Conservation (phyloP, 2,113 vertebrate species). For the Poeciliopsis prolifica region DNA sequence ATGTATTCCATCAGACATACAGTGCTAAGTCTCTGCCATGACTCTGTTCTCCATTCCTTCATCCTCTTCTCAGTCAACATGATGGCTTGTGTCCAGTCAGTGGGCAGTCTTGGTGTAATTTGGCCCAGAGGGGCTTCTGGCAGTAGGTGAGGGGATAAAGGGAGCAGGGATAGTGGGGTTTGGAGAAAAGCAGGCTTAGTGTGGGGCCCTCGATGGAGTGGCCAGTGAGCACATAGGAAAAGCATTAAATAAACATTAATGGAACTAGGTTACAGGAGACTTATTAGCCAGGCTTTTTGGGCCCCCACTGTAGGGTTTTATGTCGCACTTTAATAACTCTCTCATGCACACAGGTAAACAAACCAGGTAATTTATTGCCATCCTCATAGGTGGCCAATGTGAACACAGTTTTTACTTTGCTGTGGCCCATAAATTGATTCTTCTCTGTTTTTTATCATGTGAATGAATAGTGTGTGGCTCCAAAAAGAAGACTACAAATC, state of each 20-base stretch:
- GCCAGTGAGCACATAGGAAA: constrained; percentile 73
- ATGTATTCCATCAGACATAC: constrained; percentile 1
- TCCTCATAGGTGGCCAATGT: constrained; percentile 67
- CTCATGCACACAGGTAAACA: constrained; percentile 80
- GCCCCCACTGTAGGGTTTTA: constrained; percentile 70
- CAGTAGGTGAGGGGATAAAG: constrained; percentile 70
- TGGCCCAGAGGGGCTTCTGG: constrained; percentile 68
- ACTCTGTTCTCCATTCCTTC: constrained; percentile 35
- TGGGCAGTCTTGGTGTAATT: constrained; percentile 72
- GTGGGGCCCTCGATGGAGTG: constrained; percentile 66
- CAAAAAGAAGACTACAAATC: constrained; percentile 46
- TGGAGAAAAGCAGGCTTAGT: constrained; percentile 74
- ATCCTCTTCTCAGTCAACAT: constrained; percentile 51
- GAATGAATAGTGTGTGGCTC: constrained; percentile 18
- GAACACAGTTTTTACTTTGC: constrained; percentile 47
- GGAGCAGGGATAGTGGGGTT: constrained; percentile 56
- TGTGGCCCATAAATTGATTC: constrained; percentile 37
- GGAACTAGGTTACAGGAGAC: constrained; percentile 83
- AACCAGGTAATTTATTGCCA: constrained; percentile 73
- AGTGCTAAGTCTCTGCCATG: constrained; percentile 6
- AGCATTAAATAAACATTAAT: constrained; percentile 85
- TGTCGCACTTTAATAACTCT: constrained; percentile 80
- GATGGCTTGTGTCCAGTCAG: constrained; percentile 66
- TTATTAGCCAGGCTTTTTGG: constrained; percentile 79
- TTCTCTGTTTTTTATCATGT: constrained; percentile 20